phyloP scores from a whole-genome alignment of 1,140 invertebrate species.

The Heliconius eleuchia region DNA sequence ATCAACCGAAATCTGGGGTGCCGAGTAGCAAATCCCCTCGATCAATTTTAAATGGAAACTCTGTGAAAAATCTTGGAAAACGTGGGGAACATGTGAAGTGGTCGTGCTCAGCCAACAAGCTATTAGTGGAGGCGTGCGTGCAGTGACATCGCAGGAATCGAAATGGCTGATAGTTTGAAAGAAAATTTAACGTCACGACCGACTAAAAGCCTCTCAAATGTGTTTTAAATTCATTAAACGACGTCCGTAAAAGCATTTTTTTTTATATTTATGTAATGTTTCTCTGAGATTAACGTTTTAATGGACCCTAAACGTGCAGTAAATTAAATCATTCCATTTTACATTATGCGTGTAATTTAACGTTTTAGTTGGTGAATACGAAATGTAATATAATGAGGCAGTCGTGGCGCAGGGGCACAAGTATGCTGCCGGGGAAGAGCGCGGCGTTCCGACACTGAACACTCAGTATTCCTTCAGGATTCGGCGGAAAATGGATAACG shows the following conservation, averaged over 20 bases:
- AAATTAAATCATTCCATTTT: not conserved
- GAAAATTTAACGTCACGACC: slow-evolving; percentile 59
- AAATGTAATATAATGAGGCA: not conserved
- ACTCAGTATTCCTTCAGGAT: no score
- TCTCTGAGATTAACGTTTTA: not conserved
- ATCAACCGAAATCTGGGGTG: slow-evolving; percentile 47
- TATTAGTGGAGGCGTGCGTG: slow-evolving; percentile 57
- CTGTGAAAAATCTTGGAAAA: slow-evolving; percentile 59
- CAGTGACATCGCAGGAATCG: slow-evolving; percentile 57
- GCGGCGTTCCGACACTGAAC: no score
- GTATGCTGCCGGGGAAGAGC: no score
- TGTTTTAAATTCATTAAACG: slow-evolving; percentile 31
- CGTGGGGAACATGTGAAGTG: slow-evolving; percentile 58
- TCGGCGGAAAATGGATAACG: no score
- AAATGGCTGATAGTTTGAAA: slow-evolving; percentile 57
- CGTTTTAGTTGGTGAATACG: not conserved
- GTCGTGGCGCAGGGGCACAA: no score
- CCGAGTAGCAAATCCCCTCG: slow-evolving; percentile 45
- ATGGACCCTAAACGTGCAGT: not conserved
- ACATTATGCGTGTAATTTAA: not conserved
- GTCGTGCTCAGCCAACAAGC: slow-evolving; percentile 41
- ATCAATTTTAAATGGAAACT: slow-evolving; percentile 58
- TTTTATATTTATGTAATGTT: not conserved
- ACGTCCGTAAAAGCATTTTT: slow-evolving; percentile 17
- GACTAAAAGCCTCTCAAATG: slow-evolving; percentile 37